Evolutionary conservation across 2,113 vertebrate genomes (phyloP).

Genomic region (Ophthalmolycus amberensis): DNA sequence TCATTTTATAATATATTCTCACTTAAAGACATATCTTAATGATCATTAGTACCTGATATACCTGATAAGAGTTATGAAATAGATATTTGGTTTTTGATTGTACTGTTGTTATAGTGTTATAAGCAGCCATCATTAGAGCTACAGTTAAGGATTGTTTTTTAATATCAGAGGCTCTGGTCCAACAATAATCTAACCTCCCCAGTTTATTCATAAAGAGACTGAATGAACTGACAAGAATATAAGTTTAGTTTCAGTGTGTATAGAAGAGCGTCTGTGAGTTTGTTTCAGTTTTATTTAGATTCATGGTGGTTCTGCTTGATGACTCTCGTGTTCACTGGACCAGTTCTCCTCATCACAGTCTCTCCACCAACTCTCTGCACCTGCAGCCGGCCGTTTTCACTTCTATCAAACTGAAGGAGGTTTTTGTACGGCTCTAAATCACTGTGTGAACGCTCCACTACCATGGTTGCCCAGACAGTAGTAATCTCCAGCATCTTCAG

Average conservation of each 20-base stretch:
- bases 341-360: constrained; percentile 26
- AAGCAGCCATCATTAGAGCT: neutral
- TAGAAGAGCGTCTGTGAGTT: neutral
- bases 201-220: neutral
- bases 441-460: no score
- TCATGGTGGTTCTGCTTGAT: constrained; percentile 37
- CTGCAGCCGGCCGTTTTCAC: no score
- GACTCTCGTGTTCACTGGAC: constrained; percentile 48
- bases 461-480: no score
- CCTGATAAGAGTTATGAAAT: no score
- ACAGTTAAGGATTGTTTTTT: neutral
- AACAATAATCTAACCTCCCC: neutral
- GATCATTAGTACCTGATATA: no score
- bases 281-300: constrained; percentile 1
- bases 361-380: neutral
- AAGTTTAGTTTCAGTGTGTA: neutral
- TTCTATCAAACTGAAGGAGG: no score
- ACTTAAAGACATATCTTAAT: no score
- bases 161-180: neutral
- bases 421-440: no score
- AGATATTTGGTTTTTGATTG: neutral
- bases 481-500: no score
- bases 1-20: no score
- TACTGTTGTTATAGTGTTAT: neutral
- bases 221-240: neutral